Evolutionary conservation across 2,888 invertebrate species (phyloP), one percentile per base, ranked within the genome.

Genomic region (Mesorhabditis belari): DNA sequence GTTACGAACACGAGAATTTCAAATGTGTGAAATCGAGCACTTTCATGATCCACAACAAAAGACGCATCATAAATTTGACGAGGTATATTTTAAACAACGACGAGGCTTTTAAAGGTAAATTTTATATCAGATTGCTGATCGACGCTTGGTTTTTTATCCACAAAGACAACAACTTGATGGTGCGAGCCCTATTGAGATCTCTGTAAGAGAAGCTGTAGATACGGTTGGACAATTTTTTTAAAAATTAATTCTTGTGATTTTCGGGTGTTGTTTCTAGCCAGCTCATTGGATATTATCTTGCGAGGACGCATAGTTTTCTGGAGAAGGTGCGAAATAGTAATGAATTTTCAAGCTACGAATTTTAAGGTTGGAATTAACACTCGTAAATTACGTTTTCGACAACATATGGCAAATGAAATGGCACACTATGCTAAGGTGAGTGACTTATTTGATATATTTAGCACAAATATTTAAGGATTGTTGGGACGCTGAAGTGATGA

Each of bases 401-500:
- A 98, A 81, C 98, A 98, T 81, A 91, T 99, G 92, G 86, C 88
- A 65, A 98, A 96, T 83, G 98, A 98, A 85, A 99, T 98, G 96
- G 98, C 98, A 68, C 98, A 98, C 83, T 98, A 98, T 83, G 98
- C 98, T 19, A 55, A 75, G 60, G 68, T 68, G 23, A 6, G 29
- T 19, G 49, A n/a, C 12, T 17, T 9, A 35, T 35, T 35, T 9
- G 44, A n/a, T 9, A 9, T 17, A 35, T 17, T n/a, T 35, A 35
- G 44, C 44, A 35, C 12, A 35, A n/a, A 35, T 17, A 17, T 35
- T 35, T 35, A 90, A 91, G 82, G 98, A 98, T 82, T 99, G 98
- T 81, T 99, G 98, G 98, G 98, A 98, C 85, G 96, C 95, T 1
- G 98, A 99, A 82, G 90, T 91, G 80, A 86, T 93, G 26, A 94